Evolutionary conservation across 35 echinoderm and acorn worm species (phyloP).

Genomic region (Apostichopus parvimensis): DNA sequence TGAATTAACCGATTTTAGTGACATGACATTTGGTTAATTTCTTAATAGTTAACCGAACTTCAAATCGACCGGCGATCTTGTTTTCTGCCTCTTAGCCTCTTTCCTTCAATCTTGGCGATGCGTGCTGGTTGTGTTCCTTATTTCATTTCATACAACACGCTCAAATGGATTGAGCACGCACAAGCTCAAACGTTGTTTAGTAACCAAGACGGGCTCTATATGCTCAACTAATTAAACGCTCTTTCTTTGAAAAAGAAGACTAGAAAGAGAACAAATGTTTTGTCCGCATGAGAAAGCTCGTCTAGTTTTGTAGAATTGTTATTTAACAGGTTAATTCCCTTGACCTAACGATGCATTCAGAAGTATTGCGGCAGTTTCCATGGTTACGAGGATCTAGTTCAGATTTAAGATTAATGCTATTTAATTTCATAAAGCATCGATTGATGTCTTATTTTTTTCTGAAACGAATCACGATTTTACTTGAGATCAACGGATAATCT

Average conservation of each 20-base stretch:
- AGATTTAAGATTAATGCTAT: too few relatives aligned
- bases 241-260: background rate
- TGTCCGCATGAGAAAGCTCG: background rate
- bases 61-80: conserved; percentile 1
- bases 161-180: conserved; percentile 8
- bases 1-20: conserved; percentile 14
- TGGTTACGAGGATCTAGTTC: background rate
- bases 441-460: too few relatives aligned
- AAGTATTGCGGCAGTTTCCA: background rate
- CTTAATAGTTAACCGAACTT: conserved; percentile 22
- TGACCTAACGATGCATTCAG: background rate
- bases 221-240: conserved; percentile 5
- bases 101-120: background rate
- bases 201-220: background rate
- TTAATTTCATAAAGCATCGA: too few relatives aligned
- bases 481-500: too few relatives aligned
- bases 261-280: background rate
- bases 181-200: conserved; percentile 1
- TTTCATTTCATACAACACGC: background rate
- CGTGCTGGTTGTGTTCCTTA: background rate
- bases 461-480: too few relatives aligned
- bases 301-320: background rate
- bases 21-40: conserved; percentile 23
- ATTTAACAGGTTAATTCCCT: background rate
- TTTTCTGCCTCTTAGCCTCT: conserved; percentile 20